phyloP scores from a whole-genome alignment of 2,888 invertebrate species.

The Hyles lineata region DNA sequence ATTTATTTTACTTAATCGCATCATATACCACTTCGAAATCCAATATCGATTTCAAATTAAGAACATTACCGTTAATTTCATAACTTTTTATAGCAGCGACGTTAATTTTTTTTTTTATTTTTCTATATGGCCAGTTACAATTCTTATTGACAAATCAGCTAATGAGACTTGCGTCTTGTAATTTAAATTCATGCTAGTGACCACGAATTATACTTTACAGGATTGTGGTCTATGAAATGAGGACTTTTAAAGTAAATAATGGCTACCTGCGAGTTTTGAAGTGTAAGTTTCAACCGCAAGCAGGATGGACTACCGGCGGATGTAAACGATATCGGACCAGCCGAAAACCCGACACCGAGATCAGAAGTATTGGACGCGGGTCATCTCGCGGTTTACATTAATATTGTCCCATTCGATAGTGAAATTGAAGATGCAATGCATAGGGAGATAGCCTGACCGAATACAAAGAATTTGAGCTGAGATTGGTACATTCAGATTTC shows the following conservation, averaged over 20 bases:
- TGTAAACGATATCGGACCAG: slow-evolving; percentile 11
- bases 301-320: slow-evolving; percentile 24
- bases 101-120: too few relatives aligned
- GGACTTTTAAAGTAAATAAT: not conserved
- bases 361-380: slow-evolving; percentile 12
- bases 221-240: not conserved
- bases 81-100: too few relatives aligned
- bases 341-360: slow-evolving; percentile 15
- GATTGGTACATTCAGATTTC: too few relatives aligned
- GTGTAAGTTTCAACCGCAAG: slow-evolving; percentile 19
- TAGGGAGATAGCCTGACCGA: too few relatives aligned
- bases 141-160: too few relatives aligned
- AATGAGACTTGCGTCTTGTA: not conserved
- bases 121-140: too few relatives aligned
- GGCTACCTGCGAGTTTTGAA: not conserved
- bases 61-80: too few relatives aligned
- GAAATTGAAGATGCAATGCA: too few relatives aligned
- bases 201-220: not conserved
- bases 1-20: too few relatives aligned
- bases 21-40: too few relatives aligned
- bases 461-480: too few relatives aligned
- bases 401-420: not conserved
- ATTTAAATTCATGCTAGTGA: not conserved
- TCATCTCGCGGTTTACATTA: slow-evolving; percentile 7
- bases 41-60: too few relatives aligned